These are phyloP conservation scores for Salticus scenicus DNA, from an alignment of 2,888 invertebrate species.

Conservation along the genomic window DNA sequence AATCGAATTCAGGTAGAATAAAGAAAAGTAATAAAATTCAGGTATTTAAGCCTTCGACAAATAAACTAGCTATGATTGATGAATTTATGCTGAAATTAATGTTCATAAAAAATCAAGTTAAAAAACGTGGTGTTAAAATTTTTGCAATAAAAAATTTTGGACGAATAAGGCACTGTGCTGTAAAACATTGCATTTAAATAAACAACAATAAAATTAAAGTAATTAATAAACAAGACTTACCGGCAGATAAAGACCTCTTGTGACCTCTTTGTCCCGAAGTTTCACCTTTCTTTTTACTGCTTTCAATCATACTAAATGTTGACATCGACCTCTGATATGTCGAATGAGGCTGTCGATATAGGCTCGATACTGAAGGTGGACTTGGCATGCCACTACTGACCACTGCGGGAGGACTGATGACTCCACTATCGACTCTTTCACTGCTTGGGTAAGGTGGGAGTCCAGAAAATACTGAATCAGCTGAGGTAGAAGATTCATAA, in stretches of 20 bases:
- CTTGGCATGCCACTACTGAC: conserved; percentile 26
- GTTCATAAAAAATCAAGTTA: too few relatives aligned
- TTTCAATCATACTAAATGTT: conserved; percentile 27
- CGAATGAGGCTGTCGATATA: conserved; percentile 13
- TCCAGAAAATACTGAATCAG: conserved; percentile 1
- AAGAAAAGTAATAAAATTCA: too few relatives aligned
- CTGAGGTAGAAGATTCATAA: conserved; percentile 8
- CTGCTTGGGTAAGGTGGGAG: conserved; percentile 8
- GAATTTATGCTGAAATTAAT: too few relatives aligned
- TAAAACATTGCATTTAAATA: too few relatives aligned
- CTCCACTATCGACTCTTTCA: background rate
- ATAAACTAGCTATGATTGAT: too few relatives aligned
- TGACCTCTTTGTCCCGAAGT: conserved; percentile 11
- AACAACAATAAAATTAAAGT: too few relatives aligned
- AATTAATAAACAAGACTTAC: conserved; percentile 11
- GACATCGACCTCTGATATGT: conserved; percentile 20
- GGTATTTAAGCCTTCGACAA: too few relatives aligned
- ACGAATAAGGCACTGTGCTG: too few relatives aligned
- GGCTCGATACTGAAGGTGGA: background rate
- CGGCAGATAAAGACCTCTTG: conserved; percentile 22
- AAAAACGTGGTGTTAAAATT: too few relatives aligned
- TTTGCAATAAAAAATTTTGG: too few relatives aligned
- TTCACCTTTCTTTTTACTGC: conserved; percentile 17
- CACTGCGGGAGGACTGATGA: conserved; percentile 10
- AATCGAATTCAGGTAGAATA: too few relatives aligned